Percentiles rank a stretch among this genome's conserved stretches.
Evolutionary conservation across 2,113 vertebrate genomes (phyloP).

Genomic region (Daphoenositta chrysoptera): DNA sequence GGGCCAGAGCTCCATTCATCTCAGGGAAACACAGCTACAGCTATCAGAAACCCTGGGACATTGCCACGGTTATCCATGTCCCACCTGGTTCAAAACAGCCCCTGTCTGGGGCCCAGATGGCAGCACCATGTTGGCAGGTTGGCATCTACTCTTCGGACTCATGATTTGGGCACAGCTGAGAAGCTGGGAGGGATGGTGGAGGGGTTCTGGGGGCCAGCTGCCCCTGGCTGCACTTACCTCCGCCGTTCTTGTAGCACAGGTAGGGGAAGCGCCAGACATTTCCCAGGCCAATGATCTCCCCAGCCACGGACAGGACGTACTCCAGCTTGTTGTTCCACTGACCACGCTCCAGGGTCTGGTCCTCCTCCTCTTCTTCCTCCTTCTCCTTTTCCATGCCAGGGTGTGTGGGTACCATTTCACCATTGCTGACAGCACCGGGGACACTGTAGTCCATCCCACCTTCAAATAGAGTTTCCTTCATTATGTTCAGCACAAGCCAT

Average conservation of each 20-base stretch:
- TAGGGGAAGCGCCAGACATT: slow-evolving; percentile 96
- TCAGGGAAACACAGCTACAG: not conserved
- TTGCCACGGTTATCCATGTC: accelerated
- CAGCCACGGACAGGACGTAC: slow-evolving; percentile 86
- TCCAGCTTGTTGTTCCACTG: slow-evolving; percentile 93
- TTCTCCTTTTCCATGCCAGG: slow-evolving; percentile 62
- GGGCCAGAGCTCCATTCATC: not conserved
- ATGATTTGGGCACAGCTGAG: not conserved
- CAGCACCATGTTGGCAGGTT: accelerated
- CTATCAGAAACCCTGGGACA: not conserved
- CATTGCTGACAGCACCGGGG: slow-evolving; percentile 72
- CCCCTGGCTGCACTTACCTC: slow-evolving; percentile 75
- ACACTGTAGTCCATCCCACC: slow-evolving; percentile 77
- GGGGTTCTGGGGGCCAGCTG: not conserved
- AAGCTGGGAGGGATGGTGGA: accelerated
- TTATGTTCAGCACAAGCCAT: not conserved
- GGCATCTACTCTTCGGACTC: not conserved
- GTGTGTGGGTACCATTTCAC: slow-evolving; percentile 54
- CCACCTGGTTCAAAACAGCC: not conserved
- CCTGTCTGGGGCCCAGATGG: accelerated
- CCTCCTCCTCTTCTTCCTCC: slow-evolving; percentile 49
- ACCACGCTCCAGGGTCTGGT: slow-evolving; percentile 75
- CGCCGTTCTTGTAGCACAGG: slow-evolving; percentile 94
- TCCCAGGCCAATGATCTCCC: slow-evolving; percentile 90
- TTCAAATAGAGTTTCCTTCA: slow-evolving; percentile 43